Base-by-base conservation (phyloP, 2,888 invertebrate species). In the Amphipyra tragopoginis region DNA sequence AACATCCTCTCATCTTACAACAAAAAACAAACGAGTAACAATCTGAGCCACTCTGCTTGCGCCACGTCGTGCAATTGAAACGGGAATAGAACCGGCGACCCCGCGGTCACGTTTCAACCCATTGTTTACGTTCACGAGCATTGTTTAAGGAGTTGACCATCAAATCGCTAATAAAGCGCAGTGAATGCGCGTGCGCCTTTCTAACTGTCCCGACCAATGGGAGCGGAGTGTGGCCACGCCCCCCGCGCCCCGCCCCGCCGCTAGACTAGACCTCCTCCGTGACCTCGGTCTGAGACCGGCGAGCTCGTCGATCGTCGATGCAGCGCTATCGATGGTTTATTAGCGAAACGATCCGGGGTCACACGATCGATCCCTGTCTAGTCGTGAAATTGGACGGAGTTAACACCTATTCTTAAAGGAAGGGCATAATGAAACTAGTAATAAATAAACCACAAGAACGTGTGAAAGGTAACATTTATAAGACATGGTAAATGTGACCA, bases 41-140 rank as follows among this genome's bases (percentile, higher is more conserved):
- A 72, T 68, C 55, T 54, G 71, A 61, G 67, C 61, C 73, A 73
- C 51, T 57, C 65, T 54, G 71, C 33, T 66, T 66, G 80, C 68
- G 70, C 70, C 75, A 65, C 71, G 63, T 79, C 75, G 74, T 75
- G 75, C 65, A 75, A 75, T 78, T 57, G 75, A 53, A 82, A 77
- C 82, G 79, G 77, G 79, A 82, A 82, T 79, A 64, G 79, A 75
- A 72, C 72, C 75, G 72, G 75, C 69, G 75, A 72, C 75, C 75
- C 68, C 56, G 53, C 80, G 87, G 82, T 88, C 88, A 87, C 85
- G 86, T 88, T 88, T 80, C 87, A 82, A 60, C 61, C 80, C 78
- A 86, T 89, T 88, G 88, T 89, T 86, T 80, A 77, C 79, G 65
- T 72, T 68, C 77, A 60, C 76, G 64, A 72, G 67, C 66, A 75